Percentiles rank a stretch among this genome's conserved stretches.
phyloP scores from a whole-genome alignment of 2,888 invertebrate genomes.

The Abrostola triplasia region DNA sequence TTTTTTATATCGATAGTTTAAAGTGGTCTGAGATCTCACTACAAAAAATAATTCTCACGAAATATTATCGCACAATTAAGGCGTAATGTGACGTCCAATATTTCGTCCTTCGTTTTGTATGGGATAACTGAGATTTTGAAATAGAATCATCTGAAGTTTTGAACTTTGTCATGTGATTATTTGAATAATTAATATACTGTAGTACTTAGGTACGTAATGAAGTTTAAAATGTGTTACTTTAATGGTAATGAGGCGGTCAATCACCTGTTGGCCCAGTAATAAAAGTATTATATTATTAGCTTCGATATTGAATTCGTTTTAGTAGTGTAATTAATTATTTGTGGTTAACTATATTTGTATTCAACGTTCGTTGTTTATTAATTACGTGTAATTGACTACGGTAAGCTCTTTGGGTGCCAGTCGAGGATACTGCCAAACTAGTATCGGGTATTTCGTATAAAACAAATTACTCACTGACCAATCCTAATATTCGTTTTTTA shows the following conservation, averaged over 20 bases:
- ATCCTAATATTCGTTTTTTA: slow-evolving; percentile 48
- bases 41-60: not conserved
- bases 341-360: slow-evolving; percentile 10
- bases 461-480: slow-evolving; percentile 53
- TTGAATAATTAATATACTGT: slow-evolving; percentile 2
- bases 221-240: not conserved
- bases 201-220: not conserved
- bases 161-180: not conserved
- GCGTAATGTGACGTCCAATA: slow-evolving; percentile 44
- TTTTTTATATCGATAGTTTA: slow-evolving; percentile 16
- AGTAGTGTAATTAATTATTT: slow-evolving; percentile 22
- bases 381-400: slow-evolving; percentile 23
- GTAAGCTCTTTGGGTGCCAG: slow-evolving; percentile 48
- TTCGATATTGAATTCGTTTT: slow-evolving; percentile 16
- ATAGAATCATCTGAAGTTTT: not conserved
- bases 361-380: slow-evolving; percentile 35
- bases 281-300: slow-evolving; percentile 13
- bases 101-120: slow-evolving; percentile 49
- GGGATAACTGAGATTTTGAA: slow-evolving; percentile 18
- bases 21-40: slow-evolving; percentile 22
- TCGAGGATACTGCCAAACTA: slow-evolving; percentile 52
- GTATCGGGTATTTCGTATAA: slow-evolving; percentile 42
- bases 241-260: slow-evolving; percentile 8
- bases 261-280: slow-evolving; percentile 13
- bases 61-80: slow-evolving; percentile 24